A percentile compares a stretch with the other conserved stretches of the same genome.
Conservation (phyloP, 2,113 vertebrate species). For the Phyllostomus discolor region DNA sequence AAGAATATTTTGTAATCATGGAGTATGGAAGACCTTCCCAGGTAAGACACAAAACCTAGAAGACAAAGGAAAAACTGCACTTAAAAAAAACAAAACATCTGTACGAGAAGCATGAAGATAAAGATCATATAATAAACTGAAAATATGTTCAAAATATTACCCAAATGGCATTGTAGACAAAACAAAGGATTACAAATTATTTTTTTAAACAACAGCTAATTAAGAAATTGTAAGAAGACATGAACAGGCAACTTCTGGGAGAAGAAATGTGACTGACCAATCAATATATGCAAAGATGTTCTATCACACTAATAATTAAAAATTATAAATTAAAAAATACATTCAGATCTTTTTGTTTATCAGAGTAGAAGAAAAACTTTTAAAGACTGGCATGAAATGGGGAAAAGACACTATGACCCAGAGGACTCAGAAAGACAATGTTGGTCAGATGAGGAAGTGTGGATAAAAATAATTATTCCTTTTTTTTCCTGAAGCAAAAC, state of each 20-base stretch:
- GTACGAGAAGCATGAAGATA: neutral
- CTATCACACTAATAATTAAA: neutral
- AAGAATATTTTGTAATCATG: neutral
- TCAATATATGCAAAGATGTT: neutral
- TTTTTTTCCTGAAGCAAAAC: neutral
- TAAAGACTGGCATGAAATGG: neutral
- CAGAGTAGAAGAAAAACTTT: neutral
- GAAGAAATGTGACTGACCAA: neutral
- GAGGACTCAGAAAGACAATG: neutral
- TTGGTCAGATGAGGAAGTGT: neutral
- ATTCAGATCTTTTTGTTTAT: neutral
- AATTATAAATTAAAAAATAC: neutral
- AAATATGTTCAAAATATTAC: neutral
- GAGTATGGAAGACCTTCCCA: neutral
- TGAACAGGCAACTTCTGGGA: neutral
- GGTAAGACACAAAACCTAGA: neutral
- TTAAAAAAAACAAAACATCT: neutral
- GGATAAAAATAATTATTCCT: neutral
- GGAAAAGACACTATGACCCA: neutral
- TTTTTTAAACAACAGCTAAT: neutral
- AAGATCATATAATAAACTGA: neutral
- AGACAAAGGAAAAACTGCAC: neutral
- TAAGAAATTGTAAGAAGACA: neutral
- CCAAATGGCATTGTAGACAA: neutral
- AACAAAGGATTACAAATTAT: neutral